A percentile compares a stretch with the other conserved stretches of the same genome.
Conservation (phyloP, 1,140 invertebrate species). For the Dryas iulia region DNA sequence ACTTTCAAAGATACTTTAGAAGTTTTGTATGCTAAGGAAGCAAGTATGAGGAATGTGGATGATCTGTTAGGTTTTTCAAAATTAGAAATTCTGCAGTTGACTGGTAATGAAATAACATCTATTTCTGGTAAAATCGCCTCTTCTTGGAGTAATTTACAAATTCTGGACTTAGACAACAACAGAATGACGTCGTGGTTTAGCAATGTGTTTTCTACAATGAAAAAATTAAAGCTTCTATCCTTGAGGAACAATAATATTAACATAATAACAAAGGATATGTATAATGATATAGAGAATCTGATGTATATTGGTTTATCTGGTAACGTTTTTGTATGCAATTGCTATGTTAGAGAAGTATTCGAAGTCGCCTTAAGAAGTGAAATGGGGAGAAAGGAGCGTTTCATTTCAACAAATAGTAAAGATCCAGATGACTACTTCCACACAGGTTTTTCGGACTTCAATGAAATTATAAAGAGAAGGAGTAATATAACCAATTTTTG, state of each 20-base stretch:
- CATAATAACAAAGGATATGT: constrained; percentile 74
- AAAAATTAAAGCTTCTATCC: constrained; percentile 63
- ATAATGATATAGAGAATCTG: constrained; percentile 65
- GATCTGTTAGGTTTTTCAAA: constrained; percentile 58
- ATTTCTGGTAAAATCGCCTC: constrained; percentile 30
- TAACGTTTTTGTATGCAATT: constrained; percentile 81
- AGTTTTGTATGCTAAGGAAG: constrained; percentile 72
- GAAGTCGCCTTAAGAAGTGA: constrained; percentile 64
- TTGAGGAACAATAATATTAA: constrained; percentile 80
- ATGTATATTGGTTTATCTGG: constrained; percentile 66
- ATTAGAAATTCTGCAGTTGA: constrained; percentile 67
- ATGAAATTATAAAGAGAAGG: constrained; percentile 40
- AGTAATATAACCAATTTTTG: constrained; percentile 32
- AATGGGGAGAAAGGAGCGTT: constrained; percentile 1
- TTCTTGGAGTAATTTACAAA: constrained; percentile 57
- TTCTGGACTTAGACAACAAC: constrained; percentile 78
- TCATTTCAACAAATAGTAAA: constrained; percentile 2
- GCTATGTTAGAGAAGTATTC: constrained; percentile 70
- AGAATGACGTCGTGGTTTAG: constrained; percentile 77
- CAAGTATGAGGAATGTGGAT: constrained; percentile 60
- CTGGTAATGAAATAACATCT: constrained; percentile 71
- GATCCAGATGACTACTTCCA: constrained; percentile 30
- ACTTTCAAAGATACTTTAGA: constrained; percentile 68
- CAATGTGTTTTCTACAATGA: constrained; percentile 57
- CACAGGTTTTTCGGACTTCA: constrained; percentile 44